Evolutionary conservation across 64 coral and sea anemone genomes (phyloP), one percentile per base, ranked within the genome.

Genomic region (Stichodactyla helianthus): DNA sequence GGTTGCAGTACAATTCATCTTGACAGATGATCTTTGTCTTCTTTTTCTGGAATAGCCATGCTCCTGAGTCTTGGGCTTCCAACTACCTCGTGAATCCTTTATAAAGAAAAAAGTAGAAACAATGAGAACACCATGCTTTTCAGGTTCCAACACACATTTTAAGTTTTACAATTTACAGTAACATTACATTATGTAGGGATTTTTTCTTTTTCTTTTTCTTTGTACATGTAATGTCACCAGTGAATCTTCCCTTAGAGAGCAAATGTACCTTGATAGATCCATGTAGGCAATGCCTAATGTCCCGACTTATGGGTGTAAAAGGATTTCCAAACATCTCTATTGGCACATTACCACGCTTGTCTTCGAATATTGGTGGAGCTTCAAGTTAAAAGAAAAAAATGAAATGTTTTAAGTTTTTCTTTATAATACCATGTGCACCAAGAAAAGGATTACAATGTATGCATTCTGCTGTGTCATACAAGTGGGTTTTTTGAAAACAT

Each of bases 281-380:
- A 81, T 81, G 78, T 4, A 81, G 19, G 54, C 78, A 81, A 28
- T 52, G 78, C 78, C 78, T 81, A 28, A 54, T 10, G 0, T 81
- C 78, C 7, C 26, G 15, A 11, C 78, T 81, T 1, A 81, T 81
- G 8, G 53, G 6, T 13, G 53, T 51, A 10, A 81, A 81, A 51
- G 78, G 78, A 19, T 81, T 51, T 17, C 78, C 78, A 81, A 81
- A 81, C 78, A 20, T 20, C 26, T 51, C 44, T 81, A 81, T 81
- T 6, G 78, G 78, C 52, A 81, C 10, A 16, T 81, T 51, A 81
- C 78, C 78, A 52, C 78, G 35, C 51, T 53, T 81, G 52, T 51
- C 31, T 54, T 81, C 78, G 20, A 81, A 81, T 50, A 81, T 28
- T 81, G 51, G 50, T 10, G 12, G 18, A 5, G 78, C 78, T 81